Conservation (phyloP, 2,113 vertebrate genomes). For the Mesoclemmys tuberculata region DNA sequence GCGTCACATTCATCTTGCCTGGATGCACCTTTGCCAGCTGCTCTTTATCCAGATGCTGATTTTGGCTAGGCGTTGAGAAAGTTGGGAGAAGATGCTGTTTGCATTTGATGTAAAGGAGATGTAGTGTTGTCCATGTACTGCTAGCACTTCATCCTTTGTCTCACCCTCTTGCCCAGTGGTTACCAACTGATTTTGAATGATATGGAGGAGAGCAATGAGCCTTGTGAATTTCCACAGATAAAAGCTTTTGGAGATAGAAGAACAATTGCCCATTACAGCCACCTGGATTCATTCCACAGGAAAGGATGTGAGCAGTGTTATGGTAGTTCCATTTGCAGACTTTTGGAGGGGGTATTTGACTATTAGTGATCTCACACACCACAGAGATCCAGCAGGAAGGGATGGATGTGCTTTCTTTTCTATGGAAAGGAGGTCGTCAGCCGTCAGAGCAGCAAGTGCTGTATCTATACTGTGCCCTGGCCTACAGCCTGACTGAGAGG, state of each 20-base stretch:
- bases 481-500: not conserved
- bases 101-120: not conserved
- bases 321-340: not conserved
- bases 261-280: not conserved
- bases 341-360: not conserved
- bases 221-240: not conserved
- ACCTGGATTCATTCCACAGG: not conserved
- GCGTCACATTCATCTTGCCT: not conserved
- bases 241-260: not conserved
- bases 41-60: not conserved
- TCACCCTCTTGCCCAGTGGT: not conserved
- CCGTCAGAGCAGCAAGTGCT: not conserved
- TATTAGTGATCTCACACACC: not conserved
- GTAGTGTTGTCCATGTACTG: not conserved
- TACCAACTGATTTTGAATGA: constrained; percentile 14
- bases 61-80: not conserved
- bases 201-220: not conserved
- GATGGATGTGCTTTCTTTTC: not conserved
- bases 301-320: not conserved
- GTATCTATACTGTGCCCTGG: not conserved
- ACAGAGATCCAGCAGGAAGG: not conserved
- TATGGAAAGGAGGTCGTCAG: not conserved
- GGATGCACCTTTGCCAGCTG: not conserved
- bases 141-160: not conserved
- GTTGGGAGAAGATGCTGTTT: not conserved